Base-by-base conservation (phyloP, 2,888 invertebrate genomes). In the Drosophila nr. fundita region DNA sequence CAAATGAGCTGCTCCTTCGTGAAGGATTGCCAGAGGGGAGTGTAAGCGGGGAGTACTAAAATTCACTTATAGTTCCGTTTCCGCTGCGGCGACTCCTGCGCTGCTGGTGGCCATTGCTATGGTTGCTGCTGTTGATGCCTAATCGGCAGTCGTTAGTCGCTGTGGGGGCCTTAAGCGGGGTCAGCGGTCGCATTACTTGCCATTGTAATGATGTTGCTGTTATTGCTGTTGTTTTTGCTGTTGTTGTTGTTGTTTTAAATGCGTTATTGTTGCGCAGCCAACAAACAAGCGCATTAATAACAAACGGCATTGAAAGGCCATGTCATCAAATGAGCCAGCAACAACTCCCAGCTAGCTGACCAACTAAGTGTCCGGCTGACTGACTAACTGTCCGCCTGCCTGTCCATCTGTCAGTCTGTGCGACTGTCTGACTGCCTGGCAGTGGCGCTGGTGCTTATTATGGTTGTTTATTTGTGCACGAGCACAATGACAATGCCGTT, bases 271-370 rank as follows among this genome's bases (percentile, higher is more conserved):
- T 71, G 70, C 83, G 62, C 63, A 65, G 77, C 49, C 73, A 73
- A 77, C 87, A 85, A 80, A 77, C 83, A 82, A 78, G 70, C 75
- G 82, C 83, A 90, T 90, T 88, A 90, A 89, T 90, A 88, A 88
- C 86, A 78, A 87, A 73, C 73, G 69, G 72, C 88, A 88, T 83
- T 86, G 83, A 88, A 85, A 72, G 88, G 69, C 83, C 77, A 73
- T 79, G 77, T 83, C 89, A 90, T 82, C 81, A 88, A 90, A 90
- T 90, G 87, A 83, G 68, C 70, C 87, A 80, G 76, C 81, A 83
- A 63, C 71, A 74, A 65, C 27, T 54, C 34, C 42, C 50, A 21
- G 24, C 71, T 55, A 36, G 36, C 32, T 55, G 40, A n/a, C 55
- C 38, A 24, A 57, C 57, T 42, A 29, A 53, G 21, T 30, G 61